A percentile compares a stretch with the other conserved stretches of the same genome.
These are phyloP conservation scores for Phymastichus coffea DNA, from an alignment of 1,140 invertebrate species.

Conservation along the genomic window DNA sequence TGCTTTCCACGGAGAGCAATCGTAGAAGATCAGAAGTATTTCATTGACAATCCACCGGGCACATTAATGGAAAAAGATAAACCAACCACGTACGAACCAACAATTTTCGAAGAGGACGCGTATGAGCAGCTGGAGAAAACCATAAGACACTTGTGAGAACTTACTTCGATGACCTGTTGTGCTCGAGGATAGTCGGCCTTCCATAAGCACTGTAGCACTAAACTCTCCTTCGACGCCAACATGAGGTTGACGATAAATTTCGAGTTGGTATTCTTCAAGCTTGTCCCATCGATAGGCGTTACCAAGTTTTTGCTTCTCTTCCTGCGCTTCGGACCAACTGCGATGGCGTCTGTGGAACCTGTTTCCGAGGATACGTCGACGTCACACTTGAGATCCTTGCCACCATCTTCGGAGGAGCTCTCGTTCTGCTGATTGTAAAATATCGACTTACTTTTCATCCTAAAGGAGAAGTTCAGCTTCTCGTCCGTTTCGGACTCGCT, in stretches of 20 bases:
- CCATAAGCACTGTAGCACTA: conserved; percentile 47
- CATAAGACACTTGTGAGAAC: conserved; percentile 40
- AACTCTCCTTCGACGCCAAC: conserved; percentile 43
- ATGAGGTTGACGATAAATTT: conserved; percentile 44
- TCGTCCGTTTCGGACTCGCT: conserved; percentile 6
- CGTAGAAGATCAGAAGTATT: conserved; percentile 39
- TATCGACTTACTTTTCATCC: conserved; percentile 26
- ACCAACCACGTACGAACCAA: conserved; percentile 36
- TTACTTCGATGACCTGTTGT: conserved; percentile 45
- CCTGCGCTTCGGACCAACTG: conserved; percentile 25
- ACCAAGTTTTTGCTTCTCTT: conserved; percentile 28
- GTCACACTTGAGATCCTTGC: conserved; percentile 35
- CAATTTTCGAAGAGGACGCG: conserved; percentile 36
- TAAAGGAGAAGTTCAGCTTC: conserved; percentile 27
- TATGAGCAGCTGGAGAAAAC: conserved; percentile 38
- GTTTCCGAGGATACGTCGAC: conserved; percentile 38
- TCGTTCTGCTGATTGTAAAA: conserved; percentile 37
- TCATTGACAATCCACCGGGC: conserved; percentile 41
- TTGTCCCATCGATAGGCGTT: conserved; percentile 1
- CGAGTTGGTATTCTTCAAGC: conserved; percentile 17
- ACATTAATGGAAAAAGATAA: conserved; percentile 26
- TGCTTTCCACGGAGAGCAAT: conserved; percentile 43
- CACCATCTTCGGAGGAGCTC: conserved; percentile 30
- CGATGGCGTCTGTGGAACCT: conserved; percentile 27
- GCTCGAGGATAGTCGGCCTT: conserved; percentile 43